These are phyloP conservation scores for Oscheius sp. DNA, from an alignment of 2,888 invertebrate species.

Conservation along the genomic window DNA sequence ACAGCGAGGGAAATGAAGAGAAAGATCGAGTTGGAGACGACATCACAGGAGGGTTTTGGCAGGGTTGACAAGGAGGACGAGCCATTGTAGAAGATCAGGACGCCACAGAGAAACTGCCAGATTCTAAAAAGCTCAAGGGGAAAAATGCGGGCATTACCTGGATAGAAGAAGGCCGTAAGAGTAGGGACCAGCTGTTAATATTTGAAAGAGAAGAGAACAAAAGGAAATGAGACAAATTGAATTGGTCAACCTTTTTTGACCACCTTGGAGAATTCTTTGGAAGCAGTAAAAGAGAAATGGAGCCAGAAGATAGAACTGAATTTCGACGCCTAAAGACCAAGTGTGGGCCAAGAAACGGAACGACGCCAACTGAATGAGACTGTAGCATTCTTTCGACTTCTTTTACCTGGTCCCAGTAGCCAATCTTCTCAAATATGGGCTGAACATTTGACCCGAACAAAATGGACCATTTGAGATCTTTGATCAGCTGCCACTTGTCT, in stretches of 20 bases:
- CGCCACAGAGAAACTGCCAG: constrained; percentile 8
- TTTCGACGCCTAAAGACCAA: constrained; percentile 20
- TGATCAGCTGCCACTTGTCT: not conserved
- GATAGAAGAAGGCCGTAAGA: constrained; percentile 2
- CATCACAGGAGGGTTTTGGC: not conserved
- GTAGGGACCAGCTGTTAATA: not conserved
- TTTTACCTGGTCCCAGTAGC: constrained; percentile 25
- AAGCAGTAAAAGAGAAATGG: not conserved
- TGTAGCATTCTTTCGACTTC: not conserved
- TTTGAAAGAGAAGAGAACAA: constrained; percentile 5
- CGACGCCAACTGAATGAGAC: not conserved
- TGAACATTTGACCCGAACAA: constrained; percentile 12
- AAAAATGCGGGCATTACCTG: not conserved
- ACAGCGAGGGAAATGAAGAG: not conserved
- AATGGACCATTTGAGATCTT: constrained; percentile 11
- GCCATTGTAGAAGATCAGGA: not conserved
- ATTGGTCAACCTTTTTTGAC: not conserved
- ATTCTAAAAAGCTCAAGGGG: not conserved
- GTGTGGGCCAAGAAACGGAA: constrained; percentile 15
- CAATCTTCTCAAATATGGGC: constrained; percentile 17
- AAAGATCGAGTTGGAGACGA: not conserved
- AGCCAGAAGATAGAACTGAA: constrained; percentile 20
- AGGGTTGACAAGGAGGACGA: not conserved
- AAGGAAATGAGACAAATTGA: not conserved
- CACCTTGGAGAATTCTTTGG: not conserved